Base-by-base conservation (phyloP, 2,113 vertebrate species). In the Aspidoscelis tigris region DNA sequence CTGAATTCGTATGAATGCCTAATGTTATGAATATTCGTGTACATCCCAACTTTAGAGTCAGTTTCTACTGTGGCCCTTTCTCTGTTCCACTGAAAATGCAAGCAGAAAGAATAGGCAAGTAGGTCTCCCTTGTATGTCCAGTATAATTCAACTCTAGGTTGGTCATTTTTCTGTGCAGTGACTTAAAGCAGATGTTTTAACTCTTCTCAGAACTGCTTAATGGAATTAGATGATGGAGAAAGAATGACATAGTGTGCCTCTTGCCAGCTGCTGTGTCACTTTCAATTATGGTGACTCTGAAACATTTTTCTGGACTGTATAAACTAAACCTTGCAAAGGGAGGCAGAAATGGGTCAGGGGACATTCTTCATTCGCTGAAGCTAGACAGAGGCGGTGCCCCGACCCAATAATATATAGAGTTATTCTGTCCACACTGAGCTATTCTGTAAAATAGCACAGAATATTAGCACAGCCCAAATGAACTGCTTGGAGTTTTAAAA, bases 381-480 rank as follows among this genome's bases (percentile, higher is more conserved):
- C 33, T 43, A 22, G 20, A n/a, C 20, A 84, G 33, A 70, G n/a
- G 11, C n/a, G 58, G 55, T 47, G 50, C 41, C 26, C 33, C 22
- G 12, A 11, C 87, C 66, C 84, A 65, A 75, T 81, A 87, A 81
- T 43, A 84, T 8, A 80, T 7, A 2, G 2, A 0, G 0, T 73
- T 83, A 50, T 50, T 50, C 8, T 50, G 47, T 50, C 47, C 47
- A 50, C 39, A 39, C 83, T 81, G 43, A 55, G 82, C 61, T 53
- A 74, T 41, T 83, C 55, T 70, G 81, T 26, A 80, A 61, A 88
- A 88, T 77, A n/a, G 64, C 33, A 33, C 33, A 33, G 33, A 33
- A 7, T 55, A n/a, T 84, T 86, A 76, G 65, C 84, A 78, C 86
- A 88, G 71, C 44, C 21, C 33, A 85, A 72, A 16, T 71, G 74